These are phyloP conservation scores for Andrena bicolor DNA, from an alignment of 2,888 invertebrate species.

Conservation along the genomic window DNA sequence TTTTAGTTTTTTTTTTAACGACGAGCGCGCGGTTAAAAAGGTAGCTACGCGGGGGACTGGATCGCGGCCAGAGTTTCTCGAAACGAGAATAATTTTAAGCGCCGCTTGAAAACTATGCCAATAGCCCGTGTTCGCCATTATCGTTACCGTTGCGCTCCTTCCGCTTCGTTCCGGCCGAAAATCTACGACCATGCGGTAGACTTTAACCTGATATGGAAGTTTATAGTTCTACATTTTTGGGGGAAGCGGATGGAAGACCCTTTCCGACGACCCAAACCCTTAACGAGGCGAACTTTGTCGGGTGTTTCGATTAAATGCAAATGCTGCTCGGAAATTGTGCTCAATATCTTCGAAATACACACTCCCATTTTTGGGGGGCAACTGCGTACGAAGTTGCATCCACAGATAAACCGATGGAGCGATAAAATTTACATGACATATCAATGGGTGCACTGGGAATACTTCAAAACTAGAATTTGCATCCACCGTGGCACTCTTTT, in stretches of 20 bases:
- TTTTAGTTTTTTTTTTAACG: background rate
- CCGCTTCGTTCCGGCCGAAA: slow-evolving; percentile 52
- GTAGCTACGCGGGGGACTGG: slow-evolving; percentile 45
- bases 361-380: too few species aligned
- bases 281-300: slow-evolving; percentile 29
- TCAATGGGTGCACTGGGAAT: background rate
- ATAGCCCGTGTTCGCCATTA: slow-evolving; percentile 71
- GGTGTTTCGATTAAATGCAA: background rate
- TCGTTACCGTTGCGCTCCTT: slow-evolving; percentile 67
- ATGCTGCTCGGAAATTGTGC: too few species aligned
- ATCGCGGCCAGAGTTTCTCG: slow-evolving; percentile 57
- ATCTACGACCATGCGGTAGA: slow-evolving; percentile 33
- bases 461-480: background rate
- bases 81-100: slow-evolving; percentile 70
- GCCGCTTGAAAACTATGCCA: slow-evolving; percentile 72
- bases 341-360: too few species aligned
- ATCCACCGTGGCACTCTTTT: background rate
- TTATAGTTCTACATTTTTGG: slow-evolving; percentile 46
- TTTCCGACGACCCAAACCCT: slow-evolving; percentile 6
- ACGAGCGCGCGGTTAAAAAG: slow-evolving; percentile 8
- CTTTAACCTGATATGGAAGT: slow-evolving; percentile 48
- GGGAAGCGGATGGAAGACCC: slow-evolving; percentile 23
- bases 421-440: too few species aligned
- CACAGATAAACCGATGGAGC: too few species aligned
- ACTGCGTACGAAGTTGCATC: too few species aligned